Evolutionary conservation across 2,113 vertebrate species (phyloP).

Genomic region (Proteles cristata): DNA sequence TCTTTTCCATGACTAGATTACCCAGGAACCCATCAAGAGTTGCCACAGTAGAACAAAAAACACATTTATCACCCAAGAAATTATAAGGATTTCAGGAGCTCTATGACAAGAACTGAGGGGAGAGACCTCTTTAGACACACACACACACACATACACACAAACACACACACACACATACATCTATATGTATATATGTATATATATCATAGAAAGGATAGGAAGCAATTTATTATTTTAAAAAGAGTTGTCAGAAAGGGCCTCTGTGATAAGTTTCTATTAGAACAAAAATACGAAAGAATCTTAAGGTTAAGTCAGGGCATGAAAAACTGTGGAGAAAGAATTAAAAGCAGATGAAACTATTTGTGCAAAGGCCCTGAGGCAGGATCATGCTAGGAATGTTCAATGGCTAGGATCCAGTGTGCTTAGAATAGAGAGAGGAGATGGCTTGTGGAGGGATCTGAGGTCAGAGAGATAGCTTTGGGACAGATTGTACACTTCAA

Average conservation of each 20-base stretch:
- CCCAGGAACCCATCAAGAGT: background rate
- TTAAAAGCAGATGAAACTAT: background rate
- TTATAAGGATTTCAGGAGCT: background rate
- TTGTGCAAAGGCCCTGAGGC: background rate
- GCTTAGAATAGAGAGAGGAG: background rate
- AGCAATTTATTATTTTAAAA: background rate
- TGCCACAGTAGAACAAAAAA: background rate
- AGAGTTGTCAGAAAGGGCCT: background rate
- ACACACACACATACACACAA: too few relatives aligned
- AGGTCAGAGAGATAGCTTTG: background rate
- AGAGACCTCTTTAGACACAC: background rate
- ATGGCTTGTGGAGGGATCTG: accelerated
- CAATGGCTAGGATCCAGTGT: background rate
- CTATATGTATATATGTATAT: background rate
- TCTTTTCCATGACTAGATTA: background rate
- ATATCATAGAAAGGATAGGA: background rate
- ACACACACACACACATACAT: too few relatives aligned
- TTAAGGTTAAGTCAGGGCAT: background rate
- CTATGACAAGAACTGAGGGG: background rate
- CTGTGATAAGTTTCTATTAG: background rate
- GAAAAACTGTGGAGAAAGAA: background rate
- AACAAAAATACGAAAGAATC: background rate
- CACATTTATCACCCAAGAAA: background rate
- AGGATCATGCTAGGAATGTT: background rate
- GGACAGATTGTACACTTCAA: background rate